phyloP scores from a whole-genome alignment of 2,888 invertebrate genomes.

The Archips crataeganus region DNA sequence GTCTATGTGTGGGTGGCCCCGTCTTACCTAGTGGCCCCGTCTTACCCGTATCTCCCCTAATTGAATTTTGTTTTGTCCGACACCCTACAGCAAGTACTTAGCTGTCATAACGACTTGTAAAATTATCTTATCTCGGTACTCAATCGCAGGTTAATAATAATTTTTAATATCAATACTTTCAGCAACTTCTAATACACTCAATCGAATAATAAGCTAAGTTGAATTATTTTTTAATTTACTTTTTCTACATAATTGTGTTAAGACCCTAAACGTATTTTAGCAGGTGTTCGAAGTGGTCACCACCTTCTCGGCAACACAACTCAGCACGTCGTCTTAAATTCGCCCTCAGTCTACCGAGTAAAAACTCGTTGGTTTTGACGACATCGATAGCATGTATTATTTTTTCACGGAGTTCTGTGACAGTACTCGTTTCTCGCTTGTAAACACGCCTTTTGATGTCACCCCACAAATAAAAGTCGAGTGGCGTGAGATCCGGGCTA shows the following conservation, averaged over 20 bases:
- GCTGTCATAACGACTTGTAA: not conserved
- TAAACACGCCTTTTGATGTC: no score
- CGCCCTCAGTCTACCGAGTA: slow-evolving; percentile 3
- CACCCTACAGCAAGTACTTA: slow-evolving; percentile 4
- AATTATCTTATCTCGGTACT: not conserved
- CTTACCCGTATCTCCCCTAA: no score
- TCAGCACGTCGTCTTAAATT: slow-evolving; percentile 9
- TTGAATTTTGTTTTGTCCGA: no score
- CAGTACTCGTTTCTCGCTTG: no score
- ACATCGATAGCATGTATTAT: not conserved
- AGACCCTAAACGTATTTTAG: slow-evolving; percentile 9
- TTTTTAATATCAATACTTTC: slow-evolving; percentile 3
- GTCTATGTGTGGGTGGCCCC: no score
- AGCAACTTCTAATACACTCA: not conserved
- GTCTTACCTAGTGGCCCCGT: no score
- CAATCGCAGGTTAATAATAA: slow-evolving; percentile 2
- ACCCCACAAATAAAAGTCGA: no score
- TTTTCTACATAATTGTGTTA: not conserved
- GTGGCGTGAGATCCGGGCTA: no score
- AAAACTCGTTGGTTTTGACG: slow-evolving; percentile 8
- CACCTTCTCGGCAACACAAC: slow-evolving; percentile 11
- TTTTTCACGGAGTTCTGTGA: no score
- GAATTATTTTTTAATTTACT: slow-evolving; percentile 2
- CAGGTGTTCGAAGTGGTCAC: not conserved
- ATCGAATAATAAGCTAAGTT: not conserved